These are phyloP conservation scores for Drosophila nigricruria DNA, from an alignment of 2,888 invertebrate species.

Conservation along the genomic window DNA sequence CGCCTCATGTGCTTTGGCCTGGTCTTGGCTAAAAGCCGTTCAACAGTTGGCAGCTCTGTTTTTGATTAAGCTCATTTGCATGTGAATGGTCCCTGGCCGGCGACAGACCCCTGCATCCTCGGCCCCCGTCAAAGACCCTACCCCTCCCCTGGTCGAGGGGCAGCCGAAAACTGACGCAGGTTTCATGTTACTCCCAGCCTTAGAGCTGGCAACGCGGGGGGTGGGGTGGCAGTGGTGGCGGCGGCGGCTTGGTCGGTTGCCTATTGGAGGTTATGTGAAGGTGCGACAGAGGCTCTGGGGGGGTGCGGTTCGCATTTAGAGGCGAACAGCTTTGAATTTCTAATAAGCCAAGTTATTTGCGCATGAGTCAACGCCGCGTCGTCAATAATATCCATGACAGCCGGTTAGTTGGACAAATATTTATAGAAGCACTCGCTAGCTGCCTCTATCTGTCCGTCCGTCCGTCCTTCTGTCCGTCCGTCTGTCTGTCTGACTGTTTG, in stretches of 20 bases:
- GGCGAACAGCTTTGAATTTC: conserved; percentile 69
- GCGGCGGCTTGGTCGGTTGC: background rate
- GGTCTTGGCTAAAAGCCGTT: conserved; percentile 58
- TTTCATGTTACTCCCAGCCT: conserved; percentile 60
- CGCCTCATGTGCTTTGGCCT: background rate
- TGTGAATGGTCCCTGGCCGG: conserved; percentile 60
- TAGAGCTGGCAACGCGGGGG: background rate
- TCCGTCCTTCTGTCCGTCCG: conserved; percentile 17
- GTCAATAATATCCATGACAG: conserved; percentile 72
- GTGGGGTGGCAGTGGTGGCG: background rate
- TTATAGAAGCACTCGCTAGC: conserved; percentile 63
- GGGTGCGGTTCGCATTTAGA: conserved; percentile 1
- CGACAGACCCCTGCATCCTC: conserved; percentile 2
- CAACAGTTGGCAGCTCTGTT: conserved; percentile 66
- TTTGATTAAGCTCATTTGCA: conserved; percentile 79
- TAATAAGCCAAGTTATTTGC: conserved; percentile 77
- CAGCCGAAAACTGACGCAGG: conserved; percentile 45
- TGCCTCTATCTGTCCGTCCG: conserved; percentile 8
- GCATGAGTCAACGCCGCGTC: conserved; percentile 70
- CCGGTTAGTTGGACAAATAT: conserved; percentile 77
- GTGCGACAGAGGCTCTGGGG: conserved; percentile 1
- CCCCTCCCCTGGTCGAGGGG: background rate
- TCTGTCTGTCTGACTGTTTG: conserved; percentile 1
- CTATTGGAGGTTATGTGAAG: background rate
- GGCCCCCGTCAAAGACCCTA: background rate